Base-by-base conservation (phyloP, 1,140 invertebrate genomes). In the Drosophila azteca region DNA sequence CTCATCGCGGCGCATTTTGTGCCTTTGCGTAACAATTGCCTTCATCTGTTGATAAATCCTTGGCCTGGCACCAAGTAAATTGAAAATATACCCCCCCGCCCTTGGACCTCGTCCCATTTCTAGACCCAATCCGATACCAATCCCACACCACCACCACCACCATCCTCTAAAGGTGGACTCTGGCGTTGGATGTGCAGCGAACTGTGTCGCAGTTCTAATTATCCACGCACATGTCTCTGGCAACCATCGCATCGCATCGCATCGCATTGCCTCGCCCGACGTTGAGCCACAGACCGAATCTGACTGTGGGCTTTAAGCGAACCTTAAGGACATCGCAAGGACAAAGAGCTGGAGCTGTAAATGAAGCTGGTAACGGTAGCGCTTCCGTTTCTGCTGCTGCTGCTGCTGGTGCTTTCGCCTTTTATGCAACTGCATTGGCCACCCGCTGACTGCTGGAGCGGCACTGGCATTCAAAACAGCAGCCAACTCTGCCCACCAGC, bases 11-110 rank as follows among this genome's bases (percentile, higher is more conserved):
- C 73, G 72, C 73, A 58, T 76, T 76, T 76, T 66, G 72, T 73
- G 63, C 73, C 55, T 76, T 76, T 73, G 83, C 82, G 74, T 87
- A 87, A 87, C 82, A 87, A 87, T 87, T 87, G 82, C 83, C 82
- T 87, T 87, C 82, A 87, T 87, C 82, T 87, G 82, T 87, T 87
- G 82, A 87, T 87, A 87, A 87, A 87, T 87, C 83, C 82, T 80
- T 87, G 82, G 83, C 83, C 78, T 71, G 78, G 65, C 83, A 88
- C 82, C 82, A 87, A 87, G 83, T 87, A 87, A 87, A 87, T 87
- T 87, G 82, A 87, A 87, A 88, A 84, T 85, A 83, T 79, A 54
- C 79, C 48, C 64, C 64, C 57, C 69, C 31, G 31, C 31, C 31
- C 31, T 9, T 9, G 31, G 31, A 31, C 8, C 8, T 31, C 31